A percentile compares a stretch with the other conserved stretches of the same genome.
Conservation (phyloP, 2,888 invertebrate genomes). For the Abrostola triplasia region DNA sequence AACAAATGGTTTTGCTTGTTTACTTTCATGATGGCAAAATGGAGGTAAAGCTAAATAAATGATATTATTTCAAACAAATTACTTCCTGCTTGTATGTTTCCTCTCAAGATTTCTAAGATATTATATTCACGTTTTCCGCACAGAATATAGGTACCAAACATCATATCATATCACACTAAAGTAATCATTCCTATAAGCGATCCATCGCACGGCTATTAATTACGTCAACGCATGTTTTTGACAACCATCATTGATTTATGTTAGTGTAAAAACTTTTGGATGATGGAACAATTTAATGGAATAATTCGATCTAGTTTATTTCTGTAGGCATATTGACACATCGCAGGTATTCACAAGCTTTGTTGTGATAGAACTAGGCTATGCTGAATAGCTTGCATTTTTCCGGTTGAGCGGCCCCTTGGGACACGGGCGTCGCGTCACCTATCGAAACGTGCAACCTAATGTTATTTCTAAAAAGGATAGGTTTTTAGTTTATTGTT, state of each 20-base stretch:
- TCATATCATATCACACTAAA: not conserved
- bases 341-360: conserved; percentile 20
- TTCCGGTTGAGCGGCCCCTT: conserved; percentile 23
- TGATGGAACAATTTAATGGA: not conserved
- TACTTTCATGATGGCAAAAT: conserved; percentile 24
- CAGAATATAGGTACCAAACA: not conserved
- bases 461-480: conserved; percentile 16
- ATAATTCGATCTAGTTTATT: not conserved
- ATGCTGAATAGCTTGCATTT: conserved; percentile 33
- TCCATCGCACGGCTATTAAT: conserved; percentile 25
- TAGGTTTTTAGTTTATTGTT: conserved; percentile 13
- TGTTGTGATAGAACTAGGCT: conserved; percentile 2
- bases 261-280: conserved; percentile 10
- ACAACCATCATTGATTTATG: conserved; percentile 20
- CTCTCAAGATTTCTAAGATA: conserved; percentile 23
- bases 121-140: not conserved
- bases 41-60: conserved; percentile 32
- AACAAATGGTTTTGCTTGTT: conserved; percentile 33
- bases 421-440: conserved; percentile 31
- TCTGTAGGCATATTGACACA: conserved; percentile 12
- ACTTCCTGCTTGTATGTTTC: conserved; percentile 21
- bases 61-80: conserved; percentile 44
- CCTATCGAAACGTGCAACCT: conserved; percentile 18
- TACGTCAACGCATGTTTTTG: conserved; percentile 21
- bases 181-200: conserved; percentile 7